Conservation (phyloP, 2,797 vertebrate genomes). For the Catharus ustulatus region DNA sequence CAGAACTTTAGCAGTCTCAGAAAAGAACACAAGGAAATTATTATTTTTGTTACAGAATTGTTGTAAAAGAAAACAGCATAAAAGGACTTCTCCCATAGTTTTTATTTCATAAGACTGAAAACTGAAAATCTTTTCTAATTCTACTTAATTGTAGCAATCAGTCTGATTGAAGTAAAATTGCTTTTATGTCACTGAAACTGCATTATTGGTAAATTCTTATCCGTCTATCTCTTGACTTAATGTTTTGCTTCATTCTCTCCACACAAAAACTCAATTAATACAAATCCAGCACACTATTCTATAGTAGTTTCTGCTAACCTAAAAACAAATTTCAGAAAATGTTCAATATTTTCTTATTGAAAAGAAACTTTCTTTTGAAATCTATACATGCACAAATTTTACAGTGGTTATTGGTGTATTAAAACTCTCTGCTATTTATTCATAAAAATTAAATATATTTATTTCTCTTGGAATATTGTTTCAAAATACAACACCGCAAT, state of each 20-base stretch:
- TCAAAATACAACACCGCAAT: not conserved
- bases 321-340: not conserved
- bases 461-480: not conserved
- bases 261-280: no score
- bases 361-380: not conserved
- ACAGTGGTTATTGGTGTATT: not conserved
- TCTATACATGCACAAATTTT: not conserved
- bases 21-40: not conserved
- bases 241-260: not conserved
- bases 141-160: not conserved
- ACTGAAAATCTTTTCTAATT: not conserved
- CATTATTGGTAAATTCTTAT: not conserved
- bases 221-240: not conserved
- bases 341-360: not conserved
- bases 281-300: not conserved
- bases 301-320: not conserved
- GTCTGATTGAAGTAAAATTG: not conserved
- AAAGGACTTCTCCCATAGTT: not conserved
- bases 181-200: not conserved
- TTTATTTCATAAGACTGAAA: not conserved
- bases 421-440: not conserved
- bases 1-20: not conserved
- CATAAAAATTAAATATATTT: not conserved
- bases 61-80: not conserved
- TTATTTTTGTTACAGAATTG: not conserved